Evolutionary conservation across 2,888 invertebrate genomes (phyloP).

Genomic region (Apodemia mormo): DNA sequence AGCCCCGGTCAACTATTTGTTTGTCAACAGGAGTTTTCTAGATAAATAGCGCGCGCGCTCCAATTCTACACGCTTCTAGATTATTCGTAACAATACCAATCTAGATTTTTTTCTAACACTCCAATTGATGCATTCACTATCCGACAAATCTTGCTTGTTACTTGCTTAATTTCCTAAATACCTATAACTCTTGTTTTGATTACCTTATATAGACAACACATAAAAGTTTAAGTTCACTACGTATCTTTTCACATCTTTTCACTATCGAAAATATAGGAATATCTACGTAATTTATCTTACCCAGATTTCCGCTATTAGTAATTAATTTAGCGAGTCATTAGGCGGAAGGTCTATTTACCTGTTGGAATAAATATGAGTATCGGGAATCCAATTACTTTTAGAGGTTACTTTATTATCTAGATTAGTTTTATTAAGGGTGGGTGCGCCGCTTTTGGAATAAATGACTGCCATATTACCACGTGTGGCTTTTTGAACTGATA

Average conservation of each 20-base stretch:
- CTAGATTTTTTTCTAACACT: too few species aligned
- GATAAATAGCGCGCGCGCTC: too few species aligned
- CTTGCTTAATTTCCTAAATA: too few species aligned
- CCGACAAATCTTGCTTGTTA: too few species aligned
- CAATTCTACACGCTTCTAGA: too few species aligned
- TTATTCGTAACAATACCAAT: too few species aligned
- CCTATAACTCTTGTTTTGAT: too few species aligned
- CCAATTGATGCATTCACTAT: too few species aligned
- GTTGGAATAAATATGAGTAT: constrained; percentile 24
- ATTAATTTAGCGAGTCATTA: constrained; percentile 19
- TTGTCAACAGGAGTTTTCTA: too few species aligned
- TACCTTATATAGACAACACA: too few species aligned
- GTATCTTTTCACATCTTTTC: neutral
- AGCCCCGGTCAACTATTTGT: too few species aligned
- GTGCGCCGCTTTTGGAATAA: constrained; percentile 51
- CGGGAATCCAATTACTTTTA: constrained; percentile 54
- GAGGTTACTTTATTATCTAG: constrained; percentile 69
- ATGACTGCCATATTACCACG: constrained; percentile 25
- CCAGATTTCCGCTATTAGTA: neutral
- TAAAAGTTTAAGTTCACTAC: too few species aligned
- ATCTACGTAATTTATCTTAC: neutral
- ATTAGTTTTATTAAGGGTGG: constrained; percentile 58
- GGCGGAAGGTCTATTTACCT: constrained; percentile 21
- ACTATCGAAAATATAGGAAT: neutral
- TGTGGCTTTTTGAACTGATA: neutral